Percentiles rank a stretch among this genome's conserved stretches.
phyloP scores from a whole-genome alignment of 2,888 invertebrate species.

The Netelia melanura region DNA sequence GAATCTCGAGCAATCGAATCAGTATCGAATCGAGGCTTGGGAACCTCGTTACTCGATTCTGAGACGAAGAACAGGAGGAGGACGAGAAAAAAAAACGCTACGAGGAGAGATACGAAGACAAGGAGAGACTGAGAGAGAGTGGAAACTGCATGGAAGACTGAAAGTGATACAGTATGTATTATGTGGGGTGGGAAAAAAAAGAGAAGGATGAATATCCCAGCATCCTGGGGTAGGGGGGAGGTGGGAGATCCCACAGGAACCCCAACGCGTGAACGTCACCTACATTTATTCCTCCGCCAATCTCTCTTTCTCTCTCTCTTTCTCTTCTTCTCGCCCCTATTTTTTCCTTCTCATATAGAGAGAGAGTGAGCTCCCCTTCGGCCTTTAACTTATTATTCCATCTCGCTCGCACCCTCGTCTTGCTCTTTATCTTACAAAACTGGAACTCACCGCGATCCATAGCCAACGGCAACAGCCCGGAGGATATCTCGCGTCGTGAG shows the following conservation, averaged over 20 bases:
- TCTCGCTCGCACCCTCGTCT: slow-evolving; percentile 42
- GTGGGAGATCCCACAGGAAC: slow-evolving; percentile 3
- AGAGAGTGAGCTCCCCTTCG: slow-evolving; percentile 65
- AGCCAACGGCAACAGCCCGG: neutral
- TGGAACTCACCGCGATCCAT: slow-evolving; percentile 50
- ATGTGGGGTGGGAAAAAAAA: slow-evolving; percentile 3
- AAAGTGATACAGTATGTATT: slow-evolving; percentile 26
- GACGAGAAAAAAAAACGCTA: no score
- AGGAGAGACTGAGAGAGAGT: neutral
- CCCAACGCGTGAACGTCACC: slow-evolving; percentile 65
- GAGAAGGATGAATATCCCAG: slow-evolving; percentile 41
- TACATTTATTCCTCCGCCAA: slow-evolving; percentile 66
- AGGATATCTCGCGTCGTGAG: neutral
- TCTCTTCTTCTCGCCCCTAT: slow-evolving; percentile 53
- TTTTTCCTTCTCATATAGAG: slow-evolving; percentile 1
- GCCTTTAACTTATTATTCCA: slow-evolving; percentile 56
- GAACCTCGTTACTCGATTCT: slow-evolving; percentile 67
- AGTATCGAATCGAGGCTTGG: slow-evolving; percentile 69
- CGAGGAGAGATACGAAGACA: slow-evolving; percentile 8
- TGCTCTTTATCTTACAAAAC: slow-evolving; percentile 62
- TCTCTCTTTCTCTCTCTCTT: slow-evolving; percentile 49
- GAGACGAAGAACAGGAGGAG: slow-evolving; percentile 30
- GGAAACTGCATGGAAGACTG: slow-evolving; percentile 21
- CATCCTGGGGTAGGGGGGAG: slow-evolving; percentile 5
- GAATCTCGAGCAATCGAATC: slow-evolving; percentile 69